phyloP scores from a whole-genome alignment of 2,113 vertebrate species.

The Nymphicus hollandicus region DNA sequence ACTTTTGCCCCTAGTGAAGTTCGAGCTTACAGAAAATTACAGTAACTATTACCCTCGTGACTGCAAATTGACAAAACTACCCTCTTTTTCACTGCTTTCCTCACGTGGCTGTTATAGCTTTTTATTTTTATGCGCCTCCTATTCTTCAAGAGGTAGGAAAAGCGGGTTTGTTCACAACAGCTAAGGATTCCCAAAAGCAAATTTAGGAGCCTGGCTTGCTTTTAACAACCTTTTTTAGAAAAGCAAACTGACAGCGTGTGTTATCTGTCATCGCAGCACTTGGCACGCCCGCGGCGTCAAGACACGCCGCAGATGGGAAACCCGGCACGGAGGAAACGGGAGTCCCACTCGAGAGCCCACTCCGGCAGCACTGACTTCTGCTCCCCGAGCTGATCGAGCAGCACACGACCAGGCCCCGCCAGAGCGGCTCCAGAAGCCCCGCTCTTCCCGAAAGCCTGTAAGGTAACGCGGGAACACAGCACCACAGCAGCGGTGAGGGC shows the following conservation, averaged over 20 bases:
- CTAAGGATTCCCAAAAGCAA: neutral
- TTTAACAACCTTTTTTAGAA: neutral
- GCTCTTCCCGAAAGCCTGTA: accelerated
- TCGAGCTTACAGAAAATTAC: neutral
- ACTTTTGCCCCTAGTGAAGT: neutral
- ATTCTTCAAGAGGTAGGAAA: neutral
- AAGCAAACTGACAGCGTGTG: neutral
- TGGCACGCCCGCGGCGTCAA: neutral
- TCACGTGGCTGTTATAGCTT: neutral
- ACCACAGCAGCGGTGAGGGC: neutral
- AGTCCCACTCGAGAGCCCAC: neutral
- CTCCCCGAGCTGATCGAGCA: accelerated
- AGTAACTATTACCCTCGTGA: neutral
- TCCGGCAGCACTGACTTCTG: neutral
- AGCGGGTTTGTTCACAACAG: neutral
- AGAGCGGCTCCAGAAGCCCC: accelerated
- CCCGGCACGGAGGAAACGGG: neutral
- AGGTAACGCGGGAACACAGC: neutral
- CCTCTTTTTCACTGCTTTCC: neutral
- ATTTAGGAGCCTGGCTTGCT: neutral
- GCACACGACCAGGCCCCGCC: accelerated
- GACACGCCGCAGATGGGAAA: neutral
- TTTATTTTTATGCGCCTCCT: neutral
- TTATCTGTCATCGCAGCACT: neutral
- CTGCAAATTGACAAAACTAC: neutral